Base-by-base conservation (phyloP, 2,113 vertebrate species). In the Sminthopsis crassicaudata region DNA sequence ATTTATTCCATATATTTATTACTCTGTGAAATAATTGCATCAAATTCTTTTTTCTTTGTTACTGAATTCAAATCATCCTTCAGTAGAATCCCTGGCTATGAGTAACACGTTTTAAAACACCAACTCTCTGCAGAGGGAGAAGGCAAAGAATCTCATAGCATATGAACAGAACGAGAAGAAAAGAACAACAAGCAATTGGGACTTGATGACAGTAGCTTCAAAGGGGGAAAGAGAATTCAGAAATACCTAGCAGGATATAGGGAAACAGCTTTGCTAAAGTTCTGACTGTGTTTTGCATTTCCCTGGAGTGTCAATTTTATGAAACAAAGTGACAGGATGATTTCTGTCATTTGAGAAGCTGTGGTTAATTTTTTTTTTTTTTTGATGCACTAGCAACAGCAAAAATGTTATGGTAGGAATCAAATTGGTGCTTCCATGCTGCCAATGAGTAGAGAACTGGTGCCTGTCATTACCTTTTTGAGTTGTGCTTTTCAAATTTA, bases 241-340 rank as follows among this genome's bases (percentile, higher is more conserved):
- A 94, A 97, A 95, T 95, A 97, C 95, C 95, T 97, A 91, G 89
- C 95, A 97, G 92, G 96, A 94, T 88, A 95, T 97, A 95, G 92
- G 95, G 92, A 93, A 97, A 60, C 88, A 92, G 97, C 95, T 96
- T 93, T 92, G 3, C 96, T 97, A 90, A 94, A 95, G 95, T 97
- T 98, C 96, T 96, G 97, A 91, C 93, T 96, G 91, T 95, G 96
- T 96, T 97, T 97, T 98, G 91, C 96, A 97, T 98, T 97, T 98
- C 98, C 97, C 98, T 97, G 92, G 97, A 96, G 97, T 98, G 97
- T 97, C 96, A 97, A 90, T 98, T 98, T 97, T 97, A 96, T 96
- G 96, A 98, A 98, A 98, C 97, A 98, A 97, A 97, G 95, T 98
- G 98, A 98, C 91, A 94, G 97, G 98, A 97, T 98, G 97, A 98